Conservation (phyloP, 2,888 invertebrate species). For the Andrena bicolor region DNA sequence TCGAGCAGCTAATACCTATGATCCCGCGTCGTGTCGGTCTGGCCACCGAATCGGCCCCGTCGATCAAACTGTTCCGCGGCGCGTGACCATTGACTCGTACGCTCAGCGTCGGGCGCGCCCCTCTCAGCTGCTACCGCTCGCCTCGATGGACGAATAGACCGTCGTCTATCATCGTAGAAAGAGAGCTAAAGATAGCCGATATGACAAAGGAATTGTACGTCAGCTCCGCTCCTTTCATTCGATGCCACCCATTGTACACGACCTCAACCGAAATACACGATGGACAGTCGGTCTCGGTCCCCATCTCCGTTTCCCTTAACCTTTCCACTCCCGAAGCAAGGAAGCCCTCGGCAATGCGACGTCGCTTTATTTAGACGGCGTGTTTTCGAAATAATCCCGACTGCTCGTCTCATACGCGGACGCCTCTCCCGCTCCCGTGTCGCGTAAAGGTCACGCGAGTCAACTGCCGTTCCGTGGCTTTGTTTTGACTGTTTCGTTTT, state of each 20-base stretch:
- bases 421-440: neutral
- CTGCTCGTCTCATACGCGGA: neutral
- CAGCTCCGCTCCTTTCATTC: neutral
- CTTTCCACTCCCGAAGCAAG: slow-evolving; percentile 23
- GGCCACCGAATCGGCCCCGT: slow-evolving; percentile 39
- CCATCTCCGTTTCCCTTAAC: slow-evolving; percentile 24
- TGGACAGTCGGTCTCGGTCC: slow-evolving; percentile 13
- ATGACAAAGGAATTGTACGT: slow-evolving; percentile 11
- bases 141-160: neutral
- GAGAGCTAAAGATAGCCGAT: slow-evolving; percentile 53
- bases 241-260: slow-evolving; percentile 14
- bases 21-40: slow-evolving; percentile 25
- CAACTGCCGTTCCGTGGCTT: too few species aligned
- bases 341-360: slow-evolving; percentile 14
- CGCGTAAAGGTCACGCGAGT: too few species aligned
- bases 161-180: slow-evolving; percentile 17
- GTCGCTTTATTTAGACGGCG: slow-evolving; percentile 40
- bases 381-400: slow-evolving; percentile 24
- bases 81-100: slow-evolving; percentile 56
- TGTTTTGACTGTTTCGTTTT: too few species aligned
- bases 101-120: slow-evolving; percentile 2
- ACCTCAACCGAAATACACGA: slow-evolving; percentile 41
- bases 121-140: too few species aligned
- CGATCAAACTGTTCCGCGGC: slow-evolving; percentile 43
- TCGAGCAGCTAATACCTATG: slow-evolving; percentile 37